Base-by-base conservation (phyloP, 2,113 vertebrate genomes). In the Ammospiza caudacuta region DNA sequence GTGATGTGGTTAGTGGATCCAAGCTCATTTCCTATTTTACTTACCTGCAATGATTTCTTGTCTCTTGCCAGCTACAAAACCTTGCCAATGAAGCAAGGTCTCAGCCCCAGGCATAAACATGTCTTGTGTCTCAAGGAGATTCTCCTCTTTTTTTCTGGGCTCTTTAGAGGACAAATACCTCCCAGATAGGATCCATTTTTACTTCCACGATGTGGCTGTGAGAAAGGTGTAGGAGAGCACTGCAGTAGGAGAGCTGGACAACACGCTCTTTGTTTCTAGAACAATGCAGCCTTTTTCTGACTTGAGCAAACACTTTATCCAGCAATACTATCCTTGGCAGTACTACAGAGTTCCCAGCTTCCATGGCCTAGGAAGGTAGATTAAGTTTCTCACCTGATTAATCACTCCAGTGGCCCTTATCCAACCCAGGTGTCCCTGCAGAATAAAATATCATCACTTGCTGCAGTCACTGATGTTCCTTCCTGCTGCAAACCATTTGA, bases 311-410 rank as follows among this genome's bases (percentile, higher is more conserved):
- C 90, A 85, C 23, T 93, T 93, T 27, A 77, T 67, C 49, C 67
- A 85, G 92, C 58, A 80, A 83, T 73, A 90, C 82, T 94, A 88
- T 69, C 58, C 63, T 88, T 92, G 88, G 92, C 82, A 93, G 54
- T 39, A 80, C 54, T 76, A 76, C 37, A 73, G 51, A 33, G 49
- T 83, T 93, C 82, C 72, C 67, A 86, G 72, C 31, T 88, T 83
- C 51, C 31, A 16, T 23, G 31, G 79, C 16, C 44, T 80, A 87
- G 91, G 49, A 62, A 85, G 37, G 31, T 12, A 81, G 93, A 91
- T 95, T 73, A 88, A 69, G 67, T 96, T 96, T 94, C 95, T 93
- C 67, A 74, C 51, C 63, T 86, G 82, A 93, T 74, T 96, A 83
- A 74, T 92, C 51, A 87, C 54, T 35, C 41, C 22, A 69, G 55